A percentile compares a stretch with the other conserved stretches of the same genome.
phyloP scores from a whole-genome alignment of 1,140 invertebrate genomes.

The Agrypnia vestita region DNA sequence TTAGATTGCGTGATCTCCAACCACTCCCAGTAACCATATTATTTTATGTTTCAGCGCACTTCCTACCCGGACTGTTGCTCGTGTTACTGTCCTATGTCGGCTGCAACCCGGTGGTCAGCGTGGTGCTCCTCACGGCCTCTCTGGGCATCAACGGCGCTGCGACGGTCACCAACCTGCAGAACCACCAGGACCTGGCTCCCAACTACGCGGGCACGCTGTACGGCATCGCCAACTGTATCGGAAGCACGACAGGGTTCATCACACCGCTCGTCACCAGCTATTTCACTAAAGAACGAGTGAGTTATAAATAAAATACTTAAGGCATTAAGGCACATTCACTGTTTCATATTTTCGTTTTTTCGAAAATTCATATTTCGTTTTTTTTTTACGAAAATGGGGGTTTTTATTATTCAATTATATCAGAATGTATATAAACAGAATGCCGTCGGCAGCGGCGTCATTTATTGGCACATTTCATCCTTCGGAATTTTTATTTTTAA shows the following conservation, averaged over 20 bases:
- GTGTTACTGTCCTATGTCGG: constrained; percentile 79
- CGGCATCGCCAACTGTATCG: constrained; percentile 83
- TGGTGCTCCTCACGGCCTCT: constrained; percentile 81
- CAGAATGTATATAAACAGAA: too few species aligned
- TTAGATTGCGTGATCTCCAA: too few species aligned
- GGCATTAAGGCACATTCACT: too few species aligned
- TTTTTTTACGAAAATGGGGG: too few species aligned
- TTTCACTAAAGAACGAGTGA: constrained; percentile 78
- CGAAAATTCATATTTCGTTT: too few species aligned
- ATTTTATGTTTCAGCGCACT: constrained; percentile 75
- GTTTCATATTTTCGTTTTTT: too few species aligned
- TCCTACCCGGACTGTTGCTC: constrained; percentile 80
- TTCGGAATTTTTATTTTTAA: too few species aligned
- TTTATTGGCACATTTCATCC: too few species aligned
- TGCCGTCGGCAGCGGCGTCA: too few species aligned
- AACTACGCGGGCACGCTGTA: constrained; percentile 87
- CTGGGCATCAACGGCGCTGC: constrained; percentile 88
- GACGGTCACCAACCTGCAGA: constrained; percentile 86
- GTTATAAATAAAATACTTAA: constrained; percentile 47
- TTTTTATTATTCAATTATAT: too few species aligned
- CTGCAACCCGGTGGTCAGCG: constrained; percentile 76
- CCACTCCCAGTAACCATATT: too few species aligned
- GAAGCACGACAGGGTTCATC: constrained; percentile 82
- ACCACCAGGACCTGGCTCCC: constrained; percentile 86
- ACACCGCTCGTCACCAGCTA: constrained; percentile 81